These are phyloP conservation scores for Lordiphosa andalusiaca DNA, from an alignment of 2,888 invertebrate genomes.

Conservation along the genomic window DNA sequence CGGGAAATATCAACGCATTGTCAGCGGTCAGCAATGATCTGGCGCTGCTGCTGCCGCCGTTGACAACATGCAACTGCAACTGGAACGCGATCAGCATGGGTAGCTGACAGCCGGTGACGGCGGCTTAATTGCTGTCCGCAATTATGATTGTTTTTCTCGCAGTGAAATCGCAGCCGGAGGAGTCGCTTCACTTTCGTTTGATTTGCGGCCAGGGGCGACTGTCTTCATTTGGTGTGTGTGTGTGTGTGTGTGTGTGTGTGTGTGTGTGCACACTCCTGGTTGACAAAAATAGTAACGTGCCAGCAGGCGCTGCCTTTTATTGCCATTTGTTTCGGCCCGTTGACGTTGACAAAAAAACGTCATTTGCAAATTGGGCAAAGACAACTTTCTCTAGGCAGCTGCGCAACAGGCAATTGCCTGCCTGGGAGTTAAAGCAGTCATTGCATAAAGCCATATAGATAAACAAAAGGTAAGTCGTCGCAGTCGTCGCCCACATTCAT, in stretches of 20 bases:
- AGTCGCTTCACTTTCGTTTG: conserved; percentile 63
- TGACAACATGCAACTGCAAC: conserved; percentile 51
- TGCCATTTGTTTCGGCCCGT: conserved; percentile 43
- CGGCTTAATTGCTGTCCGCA: conserved; percentile 71
- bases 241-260: conserved; percentile 27
- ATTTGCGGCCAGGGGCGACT: conserved; percentile 49
- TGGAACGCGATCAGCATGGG: conserved; percentile 67
- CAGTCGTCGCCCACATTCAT: conserved; percentile 69
- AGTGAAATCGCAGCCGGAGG: conserved; percentile 62
- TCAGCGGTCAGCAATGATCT: conserved; percentile 37
- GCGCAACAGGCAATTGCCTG: conserved; percentile 16
- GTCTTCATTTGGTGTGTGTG: conserved; percentile 46
- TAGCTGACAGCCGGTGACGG: conserved; percentile 65
- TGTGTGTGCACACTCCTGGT: conserved; percentile 29
- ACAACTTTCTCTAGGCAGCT: conserved; percentile 73
- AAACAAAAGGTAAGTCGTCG: conserved; percentile 49
- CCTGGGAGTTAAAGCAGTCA: conserved; percentile 19
- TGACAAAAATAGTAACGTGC: conserved; percentile 58
- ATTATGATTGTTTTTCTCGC: conserved; percentile 59
- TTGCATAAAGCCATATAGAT: conserved; percentile 68
- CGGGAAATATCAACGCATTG: conserved; percentile 77
- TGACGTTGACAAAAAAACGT: conserved; percentile 74
- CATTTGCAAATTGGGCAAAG: conserved; percentile 75
- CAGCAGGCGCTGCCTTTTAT: conserved; percentile 64
- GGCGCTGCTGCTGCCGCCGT: conserved; percentile 45